Percentiles rank a stretch among this genome's conserved stretches.
These are phyloP conservation scores for Hippotragus niger DNA, from an alignment of 2,113 vertebrate genomes.

Conservation along the genomic window DNA sequence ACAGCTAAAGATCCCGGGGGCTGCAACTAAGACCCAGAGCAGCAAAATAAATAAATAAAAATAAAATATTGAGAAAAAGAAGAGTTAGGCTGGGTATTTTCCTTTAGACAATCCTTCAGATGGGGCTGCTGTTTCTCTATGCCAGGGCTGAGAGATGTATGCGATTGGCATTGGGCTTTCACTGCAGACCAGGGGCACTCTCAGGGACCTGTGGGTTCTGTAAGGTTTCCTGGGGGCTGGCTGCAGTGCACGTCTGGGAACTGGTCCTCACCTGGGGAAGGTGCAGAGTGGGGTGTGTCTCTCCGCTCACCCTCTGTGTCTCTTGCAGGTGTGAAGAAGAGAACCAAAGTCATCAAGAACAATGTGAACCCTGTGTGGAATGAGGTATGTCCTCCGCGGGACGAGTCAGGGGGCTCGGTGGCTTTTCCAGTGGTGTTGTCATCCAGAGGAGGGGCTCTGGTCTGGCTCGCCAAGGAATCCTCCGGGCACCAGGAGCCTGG, in stretches of 20 bases:
- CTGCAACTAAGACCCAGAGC: not conserved
- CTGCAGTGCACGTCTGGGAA: not conserved
- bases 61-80: not conserved
- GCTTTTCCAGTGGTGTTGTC: not conserved
- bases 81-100: not conserved
- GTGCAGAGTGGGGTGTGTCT: rapidly evolving
- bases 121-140: not conserved
- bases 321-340: constrained; percentile 92
- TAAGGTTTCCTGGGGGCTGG: not conserved
- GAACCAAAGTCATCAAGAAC: constrained; percentile 97
- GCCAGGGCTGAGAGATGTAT: not conserved
- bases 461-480: not conserved
- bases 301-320: not conserved
- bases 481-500: not conserved
- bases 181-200: not conserved
- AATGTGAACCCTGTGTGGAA: constrained; percentile 96
- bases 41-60: not conserved
- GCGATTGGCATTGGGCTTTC: not conserved
- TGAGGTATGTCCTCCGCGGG: constrained; percentile 84
- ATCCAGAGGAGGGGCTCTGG: not conserved
- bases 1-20: not conserved
- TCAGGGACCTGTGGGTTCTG: not conserved
- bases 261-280: not conserved
- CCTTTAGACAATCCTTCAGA: not conserved
- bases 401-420: not conserved